Conservation (phyloP, 2,888 invertebrate species). For the Heliconius charithonia region DNA sequence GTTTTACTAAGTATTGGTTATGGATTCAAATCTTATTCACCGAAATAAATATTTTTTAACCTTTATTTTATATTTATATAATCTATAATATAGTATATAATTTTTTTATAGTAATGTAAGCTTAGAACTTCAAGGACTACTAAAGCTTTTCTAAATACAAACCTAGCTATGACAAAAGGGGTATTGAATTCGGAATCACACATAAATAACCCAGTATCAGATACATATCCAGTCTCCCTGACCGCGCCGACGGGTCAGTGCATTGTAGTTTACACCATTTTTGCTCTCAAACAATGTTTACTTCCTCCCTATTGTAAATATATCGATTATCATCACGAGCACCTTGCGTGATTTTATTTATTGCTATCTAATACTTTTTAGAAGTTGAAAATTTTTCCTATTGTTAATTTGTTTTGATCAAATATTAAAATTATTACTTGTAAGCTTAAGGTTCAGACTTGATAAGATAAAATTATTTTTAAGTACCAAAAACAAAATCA, state of each 20-base stretch:
- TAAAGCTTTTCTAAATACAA: background rate
- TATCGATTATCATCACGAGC: conserved; percentile 61
- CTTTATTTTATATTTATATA: too few relatives aligned
- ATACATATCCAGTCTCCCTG: conserved; percentile 38
- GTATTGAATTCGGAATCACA: conserved; percentile 45
- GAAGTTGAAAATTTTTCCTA: background rate
- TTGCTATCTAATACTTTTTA: conserved; percentile 3
- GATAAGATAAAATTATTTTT: background rate
- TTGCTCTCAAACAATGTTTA: conserved; percentile 45
- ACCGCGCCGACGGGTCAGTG: conserved; percentile 33
- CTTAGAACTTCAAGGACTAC: background rate
- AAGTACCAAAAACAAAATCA: background rate
- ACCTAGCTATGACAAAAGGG: conserved; percentile 33
- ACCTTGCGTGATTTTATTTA: conserved; percentile 39
- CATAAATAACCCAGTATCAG: conserved; percentile 45
- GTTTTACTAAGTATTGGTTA: background rate
- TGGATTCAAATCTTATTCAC: background rate
- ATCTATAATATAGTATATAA: background rate
- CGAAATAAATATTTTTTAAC: too few relatives aligned
- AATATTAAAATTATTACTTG: too few relatives aligned
- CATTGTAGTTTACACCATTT: conserved; percentile 56
- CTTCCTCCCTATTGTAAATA: conserved; percentile 60
- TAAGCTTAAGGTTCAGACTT: too few relatives aligned
- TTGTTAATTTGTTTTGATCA: background rate
- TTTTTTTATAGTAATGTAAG: background rate